A percentile compares a stretch with the other conserved stretches of the same genome.
Conservation (phyloP, 2,888 invertebrate species). For the Allacma fusca region DNA sequence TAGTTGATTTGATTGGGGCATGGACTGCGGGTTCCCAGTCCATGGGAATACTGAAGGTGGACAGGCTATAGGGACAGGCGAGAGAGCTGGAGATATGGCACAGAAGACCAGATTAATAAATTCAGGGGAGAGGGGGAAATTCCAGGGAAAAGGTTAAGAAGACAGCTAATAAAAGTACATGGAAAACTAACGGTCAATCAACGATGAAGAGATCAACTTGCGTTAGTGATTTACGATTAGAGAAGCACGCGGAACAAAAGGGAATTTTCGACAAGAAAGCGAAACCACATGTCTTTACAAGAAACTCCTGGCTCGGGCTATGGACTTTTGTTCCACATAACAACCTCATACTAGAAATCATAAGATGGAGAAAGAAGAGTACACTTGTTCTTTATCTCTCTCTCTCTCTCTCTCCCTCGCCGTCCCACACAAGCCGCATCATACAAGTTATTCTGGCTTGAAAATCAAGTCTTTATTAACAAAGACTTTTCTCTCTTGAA, state of each 20-base stretch:
- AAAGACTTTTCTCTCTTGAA: background rate
- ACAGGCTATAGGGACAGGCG: too few species aligned
- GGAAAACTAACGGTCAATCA: slow-evolving; percentile 22
- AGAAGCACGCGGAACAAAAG: background rate
- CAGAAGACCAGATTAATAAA: too few species aligned
- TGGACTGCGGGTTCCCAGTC: too few species aligned
- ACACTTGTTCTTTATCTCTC: background rate
- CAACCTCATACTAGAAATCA: background rate
- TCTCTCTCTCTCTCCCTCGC: background rate
- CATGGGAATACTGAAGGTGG: too few species aligned
- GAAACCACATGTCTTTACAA: background rate
- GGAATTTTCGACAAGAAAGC: background rate
- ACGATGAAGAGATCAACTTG: slow-evolving; percentile 38
- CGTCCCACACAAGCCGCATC: background rate
- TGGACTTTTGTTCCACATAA: background rate
- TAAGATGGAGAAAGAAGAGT: too few species aligned
- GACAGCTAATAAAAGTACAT: background rate
- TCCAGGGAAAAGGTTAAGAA: background rate
- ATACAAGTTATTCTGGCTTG: background rate
- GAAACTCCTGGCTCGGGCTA: background rate
- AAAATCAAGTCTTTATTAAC: slow-evolving; percentile 1
- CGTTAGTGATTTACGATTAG: slow-evolving; percentile 12
- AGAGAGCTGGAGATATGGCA: too few species aligned
- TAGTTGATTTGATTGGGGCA: too few species aligned
- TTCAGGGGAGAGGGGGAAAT: background rate